A percentile compares a stretch with the other conserved stretches of the same genome.
Conservation (phyloP, 1,140 invertebrate species). For the Drosophila carrolli region DNA sequence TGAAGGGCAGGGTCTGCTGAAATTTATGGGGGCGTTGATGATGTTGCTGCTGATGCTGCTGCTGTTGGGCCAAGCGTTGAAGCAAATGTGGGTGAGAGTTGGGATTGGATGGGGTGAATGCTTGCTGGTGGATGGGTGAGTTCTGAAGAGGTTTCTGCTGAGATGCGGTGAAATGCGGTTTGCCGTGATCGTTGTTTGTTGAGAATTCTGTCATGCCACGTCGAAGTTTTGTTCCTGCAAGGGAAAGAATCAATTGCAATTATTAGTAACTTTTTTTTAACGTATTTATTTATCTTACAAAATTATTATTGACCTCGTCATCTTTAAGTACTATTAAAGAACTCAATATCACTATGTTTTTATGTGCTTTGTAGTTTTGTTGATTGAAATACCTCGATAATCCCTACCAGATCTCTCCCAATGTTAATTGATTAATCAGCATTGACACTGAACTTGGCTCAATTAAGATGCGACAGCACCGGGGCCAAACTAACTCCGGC, state of each 20-base stretch:
- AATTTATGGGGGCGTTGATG: slow-evolving; percentile 48
- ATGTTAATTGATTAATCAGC: slow-evolving; percentile 41
- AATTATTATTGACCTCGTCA: too few species aligned
- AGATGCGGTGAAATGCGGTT: slow-evolving; percentile 73
- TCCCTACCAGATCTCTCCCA: neutral
- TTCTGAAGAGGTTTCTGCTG: slow-evolving; percentile 72
- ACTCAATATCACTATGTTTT: too few species aligned
- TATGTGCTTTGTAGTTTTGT: neutral
- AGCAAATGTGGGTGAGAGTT: slow-evolving; percentile 50
- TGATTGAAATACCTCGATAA: slow-evolving; percentile 18
- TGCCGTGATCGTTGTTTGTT: slow-evolving; percentile 79
- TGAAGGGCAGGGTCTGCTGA: slow-evolving; percentile 48
- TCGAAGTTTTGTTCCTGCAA: slow-evolving; percentile 81
- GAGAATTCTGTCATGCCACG: slow-evolving; percentile 85
- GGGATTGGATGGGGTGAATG: slow-evolving; percentile 34
- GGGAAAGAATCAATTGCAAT: neutral
- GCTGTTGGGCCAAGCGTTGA: slow-evolving; percentile 61
- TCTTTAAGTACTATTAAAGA: too few species aligned
- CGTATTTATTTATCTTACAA: neutral
- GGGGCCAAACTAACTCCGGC: slow-evolving; percentile 26
- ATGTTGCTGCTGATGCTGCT: slow-evolving; percentile 38
- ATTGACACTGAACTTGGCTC: slow-evolving; percentile 61
- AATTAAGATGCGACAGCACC: slow-evolving; percentile 40
- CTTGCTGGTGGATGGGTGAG: slow-evolving; percentile 62
- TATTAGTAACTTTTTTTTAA: neutral